Conservation (phyloP, 2,797 vertebrate species). For the Artibeus jamaicensis region DNA sequence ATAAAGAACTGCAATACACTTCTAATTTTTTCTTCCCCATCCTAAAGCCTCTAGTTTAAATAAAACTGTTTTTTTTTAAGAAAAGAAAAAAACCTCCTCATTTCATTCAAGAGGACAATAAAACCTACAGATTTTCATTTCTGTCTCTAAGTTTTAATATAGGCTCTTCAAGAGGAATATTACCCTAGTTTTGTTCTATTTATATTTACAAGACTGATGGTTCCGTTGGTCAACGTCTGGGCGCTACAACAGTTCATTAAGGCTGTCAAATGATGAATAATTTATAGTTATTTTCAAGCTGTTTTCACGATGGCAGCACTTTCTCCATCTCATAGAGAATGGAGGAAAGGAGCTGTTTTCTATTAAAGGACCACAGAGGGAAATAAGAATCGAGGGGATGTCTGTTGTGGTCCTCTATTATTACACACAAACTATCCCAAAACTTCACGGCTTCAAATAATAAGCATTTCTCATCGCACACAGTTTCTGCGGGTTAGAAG, state of each 20-base stretch:
- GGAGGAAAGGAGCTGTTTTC: not conserved
- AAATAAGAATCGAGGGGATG: not conserved
- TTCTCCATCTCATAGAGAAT: not conserved
- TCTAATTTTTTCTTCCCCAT: not conserved
- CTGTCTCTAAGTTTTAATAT: not conserved
- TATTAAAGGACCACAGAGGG: not conserved
- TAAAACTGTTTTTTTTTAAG: not conserved
- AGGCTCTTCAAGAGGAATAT: not conserved
- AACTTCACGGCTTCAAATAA: not conserved
- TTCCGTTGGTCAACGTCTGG: not conserved
- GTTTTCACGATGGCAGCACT: not conserved
- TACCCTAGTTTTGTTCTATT: conserved; percentile 17
- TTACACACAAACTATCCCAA: not conserved
- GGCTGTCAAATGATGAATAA: conserved; percentile 33
- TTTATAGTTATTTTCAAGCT: conserved; percentile 1
- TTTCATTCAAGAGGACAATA: not conserved
- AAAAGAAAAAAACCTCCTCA: not conserved
- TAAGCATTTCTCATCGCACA: not conserved
- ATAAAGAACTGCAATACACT: not conserved
- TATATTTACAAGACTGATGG: not conserved
- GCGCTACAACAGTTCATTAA: not conserved
- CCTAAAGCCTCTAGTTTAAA: not conserved
- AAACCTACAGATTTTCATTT: not conserved
- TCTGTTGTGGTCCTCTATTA: not conserved
- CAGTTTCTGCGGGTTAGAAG: not conserved